Percentiles rank a stretch among this genome's conserved stretches.
Evolutionary conservation across 1,140 invertebrate species (phyloP).

Genomic region (Propsilocerus akamusi): DNA sequence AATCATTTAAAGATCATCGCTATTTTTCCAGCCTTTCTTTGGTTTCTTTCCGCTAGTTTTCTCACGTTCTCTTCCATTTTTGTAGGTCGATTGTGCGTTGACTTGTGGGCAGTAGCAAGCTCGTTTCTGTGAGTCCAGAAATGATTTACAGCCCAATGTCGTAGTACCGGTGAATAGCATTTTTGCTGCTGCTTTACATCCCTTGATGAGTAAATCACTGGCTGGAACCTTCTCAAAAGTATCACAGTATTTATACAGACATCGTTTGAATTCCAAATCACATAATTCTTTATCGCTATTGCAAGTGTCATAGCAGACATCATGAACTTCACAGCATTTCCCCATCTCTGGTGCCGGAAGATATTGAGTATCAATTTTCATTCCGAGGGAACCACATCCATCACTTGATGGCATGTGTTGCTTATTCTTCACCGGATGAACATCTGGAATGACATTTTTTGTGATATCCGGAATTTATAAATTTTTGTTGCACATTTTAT

Average conservation of each 20-base stretch:
- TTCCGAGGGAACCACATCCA: constrained; percentile 62
- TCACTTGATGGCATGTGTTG: constrained; percentile 53
- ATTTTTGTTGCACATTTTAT: constrained; percentile 8
- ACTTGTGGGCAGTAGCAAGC: constrained; percentile 55
- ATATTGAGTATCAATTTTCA: constrained; percentile 52
- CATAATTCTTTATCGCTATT: constrained; percentile 68
- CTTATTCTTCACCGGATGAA: constrained; percentile 42
- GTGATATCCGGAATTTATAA: background rate
- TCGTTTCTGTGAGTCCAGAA: constrained; percentile 54
- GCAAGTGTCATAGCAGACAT: constrained; percentile 81
- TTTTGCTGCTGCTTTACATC: constrained; percentile 68
- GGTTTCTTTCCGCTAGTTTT: too few relatives aligned
- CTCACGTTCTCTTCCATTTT: too few relatives aligned
- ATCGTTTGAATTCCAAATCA: constrained; percentile 70
- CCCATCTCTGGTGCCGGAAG: constrained; percentile 60
- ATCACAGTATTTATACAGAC: constrained; percentile 67
- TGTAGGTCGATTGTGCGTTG: too few relatives aligned
- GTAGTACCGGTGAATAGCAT: constrained; percentile 62
- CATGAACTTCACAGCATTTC: constrained; percentile 68
- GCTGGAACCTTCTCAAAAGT: constrained; percentile 36
- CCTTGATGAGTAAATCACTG: constrained; percentile 41
- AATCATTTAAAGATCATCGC: too few relatives aligned
- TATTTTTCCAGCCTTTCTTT: too few relatives aligned
- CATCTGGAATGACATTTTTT: constrained; percentile 30
- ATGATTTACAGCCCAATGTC: constrained; percentile 66